phyloP scores from a whole-genome alignment of 2,797 vertebrate species.

The Myotis findleyi region DNA sequence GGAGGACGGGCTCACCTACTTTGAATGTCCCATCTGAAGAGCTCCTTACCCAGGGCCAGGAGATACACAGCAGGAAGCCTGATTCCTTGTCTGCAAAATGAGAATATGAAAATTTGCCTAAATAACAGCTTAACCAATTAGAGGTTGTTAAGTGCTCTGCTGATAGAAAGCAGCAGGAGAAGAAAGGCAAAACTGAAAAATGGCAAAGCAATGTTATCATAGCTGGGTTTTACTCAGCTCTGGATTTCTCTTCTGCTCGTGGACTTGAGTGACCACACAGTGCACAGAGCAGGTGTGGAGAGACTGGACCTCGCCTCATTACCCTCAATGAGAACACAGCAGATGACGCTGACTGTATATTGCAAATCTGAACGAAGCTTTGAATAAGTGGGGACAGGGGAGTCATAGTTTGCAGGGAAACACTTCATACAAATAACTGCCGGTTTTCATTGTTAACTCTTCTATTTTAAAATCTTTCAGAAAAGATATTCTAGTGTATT shows the following conservation, averaged over 20 bases:
- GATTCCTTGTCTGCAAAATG: conserved; percentile 80
- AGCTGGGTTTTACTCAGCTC: conserved; percentile 5
- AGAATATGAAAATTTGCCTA: conserved; percentile 82
- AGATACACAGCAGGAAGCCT: conserved; percentile 77
- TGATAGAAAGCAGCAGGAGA: conserved; percentile 78
- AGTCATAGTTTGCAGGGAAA: neutral
- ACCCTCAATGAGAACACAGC: neutral
- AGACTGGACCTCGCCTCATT: neutral
- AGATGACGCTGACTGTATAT: too few species aligned
- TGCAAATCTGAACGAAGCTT: neutral
- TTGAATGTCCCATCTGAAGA: conserved; percentile 81
- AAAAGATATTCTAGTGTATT: neutral
- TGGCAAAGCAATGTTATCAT: neutral
- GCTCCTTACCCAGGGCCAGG: conserved; percentile 78
- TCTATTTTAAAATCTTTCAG: neutral
- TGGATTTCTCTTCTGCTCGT: neutral
- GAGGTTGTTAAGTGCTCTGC: conserved; percentile 68
- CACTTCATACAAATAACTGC: neutral
- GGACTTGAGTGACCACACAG: neutral
- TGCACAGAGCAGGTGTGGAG: too few species aligned
- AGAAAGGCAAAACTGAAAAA: conserved; percentile 51
- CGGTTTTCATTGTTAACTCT: neutral
- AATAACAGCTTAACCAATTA: conserved; percentile 83
- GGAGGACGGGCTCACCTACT: conserved; percentile 81
- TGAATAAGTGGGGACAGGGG: neutral